Percentiles rank a stretch among this genome's conserved stretches.
Evolutionary conservation across 2,113 vertebrate species (phyloP).

Genomic region (Rissa tridactyla): DNA sequence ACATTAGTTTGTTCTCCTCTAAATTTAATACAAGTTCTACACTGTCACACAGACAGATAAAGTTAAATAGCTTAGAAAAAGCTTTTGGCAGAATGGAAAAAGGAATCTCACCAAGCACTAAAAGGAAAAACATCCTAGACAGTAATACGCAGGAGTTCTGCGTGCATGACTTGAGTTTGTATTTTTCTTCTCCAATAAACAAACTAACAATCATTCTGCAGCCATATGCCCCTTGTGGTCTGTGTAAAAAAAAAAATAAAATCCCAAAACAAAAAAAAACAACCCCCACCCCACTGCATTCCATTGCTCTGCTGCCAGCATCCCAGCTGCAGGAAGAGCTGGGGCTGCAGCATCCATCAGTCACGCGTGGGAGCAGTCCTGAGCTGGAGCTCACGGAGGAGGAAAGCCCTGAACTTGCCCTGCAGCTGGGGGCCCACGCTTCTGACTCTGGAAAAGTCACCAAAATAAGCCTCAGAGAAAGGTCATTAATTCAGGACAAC

Average conservation of each 20-base stretch:
- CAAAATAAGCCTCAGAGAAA: not conserved
- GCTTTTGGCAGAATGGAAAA: not conserved
- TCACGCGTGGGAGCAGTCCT: rapidly evolving
- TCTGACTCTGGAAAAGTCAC: not conserved
- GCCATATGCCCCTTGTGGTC: not conserved
- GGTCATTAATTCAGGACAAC: not conserved
- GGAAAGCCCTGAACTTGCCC: not conserved
- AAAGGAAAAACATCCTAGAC: not conserved
- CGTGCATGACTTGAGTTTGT: not conserved
- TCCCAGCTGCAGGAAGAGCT: not conserved
- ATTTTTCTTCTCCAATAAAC: not conserved
- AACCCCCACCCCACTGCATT: rapidly evolving
- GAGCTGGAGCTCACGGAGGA: not conserved
- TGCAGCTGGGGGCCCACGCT: not conserved
- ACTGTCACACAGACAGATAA: not conserved
- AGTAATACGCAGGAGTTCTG: not conserved
- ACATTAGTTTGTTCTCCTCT: not conserved
- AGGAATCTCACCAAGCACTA: not conserved
- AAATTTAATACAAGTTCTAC: not conserved
- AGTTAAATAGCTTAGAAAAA: conserved; percentile 15
- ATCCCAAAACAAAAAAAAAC: not conserved
- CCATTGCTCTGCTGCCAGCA: not conserved
- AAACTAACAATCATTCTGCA: not conserved
- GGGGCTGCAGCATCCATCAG: not conserved
- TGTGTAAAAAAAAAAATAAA: not conserved